phyloP scores from a whole-genome alignment of 2,888 invertebrate genomes.

The Papilio demoleus region DNA sequence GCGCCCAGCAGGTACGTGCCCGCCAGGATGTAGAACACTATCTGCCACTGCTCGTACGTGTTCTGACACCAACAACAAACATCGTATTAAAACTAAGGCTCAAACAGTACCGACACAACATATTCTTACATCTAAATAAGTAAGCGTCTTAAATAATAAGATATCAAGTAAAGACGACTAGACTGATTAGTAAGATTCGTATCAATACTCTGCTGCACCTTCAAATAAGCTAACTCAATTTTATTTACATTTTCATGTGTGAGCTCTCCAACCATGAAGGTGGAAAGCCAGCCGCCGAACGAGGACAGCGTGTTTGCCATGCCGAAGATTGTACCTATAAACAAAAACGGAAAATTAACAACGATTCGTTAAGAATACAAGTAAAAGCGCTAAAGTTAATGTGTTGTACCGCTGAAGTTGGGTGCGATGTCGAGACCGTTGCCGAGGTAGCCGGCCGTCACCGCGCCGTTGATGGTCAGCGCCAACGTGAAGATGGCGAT shows the following conservation, averaged over 20 bases:
- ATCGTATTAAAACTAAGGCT: background rate
- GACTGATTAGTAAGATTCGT: no score
- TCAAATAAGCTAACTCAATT: background rate
- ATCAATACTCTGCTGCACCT: no score
- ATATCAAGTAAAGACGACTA: no score
- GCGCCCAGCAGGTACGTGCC: slow-evolving; percentile 88
- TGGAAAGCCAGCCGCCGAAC: slow-evolving; percentile 91
- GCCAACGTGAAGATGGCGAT: slow-evolving; percentile 91
- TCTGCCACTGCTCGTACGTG: slow-evolving; percentile 90
- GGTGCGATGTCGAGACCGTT: slow-evolving; percentile 95
- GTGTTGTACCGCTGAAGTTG: slow-evolving; percentile 88
- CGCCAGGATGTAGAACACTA: slow-evolving; percentile 91
- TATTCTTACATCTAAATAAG: no score
- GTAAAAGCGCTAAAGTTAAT: background rate
- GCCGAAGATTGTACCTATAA: slow-evolving; percentile 91
- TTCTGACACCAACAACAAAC: slow-evolving; percentile 75
- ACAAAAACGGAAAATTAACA: slow-evolving; percentile 50
- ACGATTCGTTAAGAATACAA: no score
- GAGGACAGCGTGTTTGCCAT: slow-evolving; percentile 94
- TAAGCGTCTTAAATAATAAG: no score
- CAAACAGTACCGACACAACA: background rate
- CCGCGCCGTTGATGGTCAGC: slow-evolving; percentile 92
- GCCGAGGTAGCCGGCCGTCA: slow-evolving; percentile 93
- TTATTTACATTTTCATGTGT: slow-evolving; percentile 87
- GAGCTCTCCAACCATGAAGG: slow-evolving; percentile 90